Evolutionary conservation across 2,888 invertebrate genomes (phyloP).

Genomic region (Atethmia centrago): DNA sequence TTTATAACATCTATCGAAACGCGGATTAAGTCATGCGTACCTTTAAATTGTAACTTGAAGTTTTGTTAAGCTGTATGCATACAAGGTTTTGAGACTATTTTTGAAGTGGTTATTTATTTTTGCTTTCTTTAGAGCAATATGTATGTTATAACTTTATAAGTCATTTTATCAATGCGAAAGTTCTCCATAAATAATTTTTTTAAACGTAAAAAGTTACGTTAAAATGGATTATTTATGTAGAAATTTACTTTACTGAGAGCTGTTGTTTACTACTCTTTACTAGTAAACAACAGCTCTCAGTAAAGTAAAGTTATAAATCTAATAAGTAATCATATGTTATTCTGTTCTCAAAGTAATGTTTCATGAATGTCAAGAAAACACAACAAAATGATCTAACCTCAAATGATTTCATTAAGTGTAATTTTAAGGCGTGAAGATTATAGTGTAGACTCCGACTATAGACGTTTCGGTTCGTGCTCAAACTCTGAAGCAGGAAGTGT

Average conservation of each 20-base stretch:
- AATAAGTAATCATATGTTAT: background rate
- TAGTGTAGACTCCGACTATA: constrained; percentile 68
- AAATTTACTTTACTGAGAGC: too few relatives aligned
- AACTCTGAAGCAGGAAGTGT: constrained; percentile 76
- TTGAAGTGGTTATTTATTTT: background rate
- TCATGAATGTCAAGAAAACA: constrained; percentile 37
- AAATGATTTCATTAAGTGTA: constrained; percentile 53
- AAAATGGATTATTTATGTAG: too few relatives aligned
- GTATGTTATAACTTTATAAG: too few relatives aligned
- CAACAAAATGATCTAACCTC: constrained; percentile 34
- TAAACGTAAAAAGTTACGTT: too few relatives aligned
- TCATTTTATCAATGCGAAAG: background rate
- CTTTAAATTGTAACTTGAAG: constrained; percentile 51
- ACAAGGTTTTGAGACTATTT: constrained; percentile 9
- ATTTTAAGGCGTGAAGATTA: constrained; percentile 47
- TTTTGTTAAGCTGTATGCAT: constrained; percentile 52
- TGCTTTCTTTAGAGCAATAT: background rate
- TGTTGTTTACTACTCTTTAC: too few relatives aligned
- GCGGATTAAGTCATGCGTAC: constrained; percentile 73
- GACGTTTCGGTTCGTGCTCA: constrained; percentile 68
- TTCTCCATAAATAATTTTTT: background rate
- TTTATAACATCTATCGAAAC: constrained; percentile 70
- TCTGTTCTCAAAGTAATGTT: constrained; percentile 10
- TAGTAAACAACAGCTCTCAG: background rate
- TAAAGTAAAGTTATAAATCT: background rate